Base-by-base conservation (phyloP, 2,113 vertebrate genomes). In the Pachypanchax playfairii region DNA sequence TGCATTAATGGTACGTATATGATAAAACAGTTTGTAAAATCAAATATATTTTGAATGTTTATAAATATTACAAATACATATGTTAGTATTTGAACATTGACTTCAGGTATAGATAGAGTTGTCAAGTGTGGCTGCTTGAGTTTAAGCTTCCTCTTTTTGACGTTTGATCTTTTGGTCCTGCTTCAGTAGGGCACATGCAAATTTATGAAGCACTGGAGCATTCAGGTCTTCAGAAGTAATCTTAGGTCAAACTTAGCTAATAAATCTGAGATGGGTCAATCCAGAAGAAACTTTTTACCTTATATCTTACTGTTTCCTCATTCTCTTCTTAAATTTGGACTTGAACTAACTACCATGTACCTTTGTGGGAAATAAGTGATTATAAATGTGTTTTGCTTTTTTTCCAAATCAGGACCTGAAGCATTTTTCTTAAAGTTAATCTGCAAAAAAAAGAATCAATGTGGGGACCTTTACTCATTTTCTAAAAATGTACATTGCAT, bases 191-290 rank as follows among this genome's bases (percentile, higher is more conserved):
- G 50, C 44, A 58, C 18, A 20, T 39, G 31, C 26, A 83, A 80
- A 90, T 89, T 91, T 86, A 88, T 70, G 76, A 68, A 31, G 3
- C 79, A 62, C 80, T 70, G 77, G 82, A 73, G 73, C 53, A 55
- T 61, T 73, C 64, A 68, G 56, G 49, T 65, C 70, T 79, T 77
- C 61, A 24, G 58, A 35, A 62, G 51, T 85, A 79, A 88, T 78
- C 73, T 65, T 64, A 41, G 75, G 85, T 87, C 77, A 78, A 39
- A 62, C 48, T 22, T 4, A 24, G 21, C 15, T 38, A 63, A 75
- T 88, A 89, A 86, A 86, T 88, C 66, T 75, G 11, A 29, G 25
- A 22, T 42, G 21, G 47, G 38, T 9, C 59, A 44, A 13, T 55
- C 1, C 35, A 33, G 35, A 8, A 70, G 39, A 56, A 25, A 25